These are phyloP conservation scores for Saccostrea echinata DNA, from an alignment of 1,140 invertebrate genomes.

Conservation along the genomic window DNA sequence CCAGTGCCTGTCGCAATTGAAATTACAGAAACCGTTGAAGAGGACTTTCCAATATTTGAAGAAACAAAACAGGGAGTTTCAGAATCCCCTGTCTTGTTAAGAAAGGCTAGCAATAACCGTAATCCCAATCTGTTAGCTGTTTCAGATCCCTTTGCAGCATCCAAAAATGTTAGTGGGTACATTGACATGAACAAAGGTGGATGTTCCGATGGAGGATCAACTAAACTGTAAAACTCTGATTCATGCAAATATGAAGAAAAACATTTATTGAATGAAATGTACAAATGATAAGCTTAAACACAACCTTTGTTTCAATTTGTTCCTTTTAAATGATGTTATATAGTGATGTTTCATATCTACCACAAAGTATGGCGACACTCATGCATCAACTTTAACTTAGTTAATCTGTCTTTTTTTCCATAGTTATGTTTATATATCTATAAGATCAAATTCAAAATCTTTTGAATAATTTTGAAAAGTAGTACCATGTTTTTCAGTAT, in stretches of 20 bases:
- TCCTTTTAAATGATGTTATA: background rate
- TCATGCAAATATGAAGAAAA: background rate
- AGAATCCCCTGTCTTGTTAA: background rate
- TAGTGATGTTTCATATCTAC: too few species aligned
- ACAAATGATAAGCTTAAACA: background rate
- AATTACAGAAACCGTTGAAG: background rate
- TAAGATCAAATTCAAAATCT: too few species aligned
- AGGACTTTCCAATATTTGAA: background rate
- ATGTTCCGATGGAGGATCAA: background rate
- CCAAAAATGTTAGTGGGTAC: background rate
- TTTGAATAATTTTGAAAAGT: too few species aligned
- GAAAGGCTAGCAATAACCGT: background rate
- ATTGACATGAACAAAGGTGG: slow-evolving; percentile 7
- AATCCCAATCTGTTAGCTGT: background rate
- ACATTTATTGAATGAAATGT: background rate
- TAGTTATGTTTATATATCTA: too few species aligned
- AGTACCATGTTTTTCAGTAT: too few species aligned
- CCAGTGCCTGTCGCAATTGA: background rate
- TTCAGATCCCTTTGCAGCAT: background rate
- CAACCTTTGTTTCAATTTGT: background rate
- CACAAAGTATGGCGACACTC: too few species aligned
- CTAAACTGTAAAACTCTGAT: background rate
- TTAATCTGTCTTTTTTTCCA: too few species aligned
- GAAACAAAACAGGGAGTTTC: background rate
- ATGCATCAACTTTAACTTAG: too few species aligned